These are phyloP conservation scores for Megamerina dolium DNA, from an alignment of 2,888 invertebrate genomes.

Conservation along the genomic window DNA sequence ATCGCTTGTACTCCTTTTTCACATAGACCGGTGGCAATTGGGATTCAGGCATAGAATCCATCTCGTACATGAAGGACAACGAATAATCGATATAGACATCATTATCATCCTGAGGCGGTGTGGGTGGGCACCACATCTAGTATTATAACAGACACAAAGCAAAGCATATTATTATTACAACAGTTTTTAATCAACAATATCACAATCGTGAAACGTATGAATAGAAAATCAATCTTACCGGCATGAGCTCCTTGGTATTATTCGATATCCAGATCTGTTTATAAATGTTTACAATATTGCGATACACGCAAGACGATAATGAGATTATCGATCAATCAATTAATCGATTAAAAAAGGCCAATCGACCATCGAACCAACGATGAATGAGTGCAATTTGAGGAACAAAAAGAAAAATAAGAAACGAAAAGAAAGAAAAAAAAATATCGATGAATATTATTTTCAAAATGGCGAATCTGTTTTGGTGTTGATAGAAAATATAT, in stretches of 20 bases:
- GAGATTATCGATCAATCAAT: neutral
- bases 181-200: too few relatives aligned
- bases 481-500: conserved; percentile 29
- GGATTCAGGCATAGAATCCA: conserved; percentile 66
- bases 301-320: conserved; percentile 24
- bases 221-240: conserved; percentile 57
- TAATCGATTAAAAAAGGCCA: conserved; percentile 23
- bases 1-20: conserved; percentile 69
- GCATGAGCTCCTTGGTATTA: conserved; percentile 68
- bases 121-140: conserved; percentile 96
- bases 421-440: conserved; percentile 35
- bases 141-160: conserved; percentile 12
- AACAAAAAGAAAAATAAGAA: conserved; percentile 12
- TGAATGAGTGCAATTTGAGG: conserved; percentile 3
- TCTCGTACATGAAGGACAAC: conserved; percentile 78
- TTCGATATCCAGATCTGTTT: conserved; percentile 72
- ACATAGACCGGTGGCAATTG: conserved; percentile 74
- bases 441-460: conserved; percentile 42
- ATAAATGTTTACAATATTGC: neutral
- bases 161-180: conserved; percentile 7
- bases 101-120: conserved; percentile 88
- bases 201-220: too few relatives aligned
- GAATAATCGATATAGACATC: conserved; percentile 87
- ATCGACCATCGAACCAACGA: conserved; percentile 5
- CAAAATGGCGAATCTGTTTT: conserved; percentile 38